Evolutionary conservation across 2,113 vertebrate genomes (phyloP).

Genomic region (Sceloporus undulatus): DNA sequence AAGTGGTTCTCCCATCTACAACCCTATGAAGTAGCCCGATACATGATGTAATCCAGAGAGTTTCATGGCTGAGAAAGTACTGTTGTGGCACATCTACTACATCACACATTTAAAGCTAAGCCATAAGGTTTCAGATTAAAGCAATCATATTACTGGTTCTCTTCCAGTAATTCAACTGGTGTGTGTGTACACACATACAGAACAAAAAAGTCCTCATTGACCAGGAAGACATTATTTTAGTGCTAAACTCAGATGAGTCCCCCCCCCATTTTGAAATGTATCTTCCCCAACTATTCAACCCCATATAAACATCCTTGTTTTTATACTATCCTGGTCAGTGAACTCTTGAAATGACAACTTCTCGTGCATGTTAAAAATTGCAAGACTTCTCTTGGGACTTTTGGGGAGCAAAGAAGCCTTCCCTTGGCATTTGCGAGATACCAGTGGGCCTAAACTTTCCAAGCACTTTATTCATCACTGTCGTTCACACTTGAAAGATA

Average conservation of each 20-base stretch:
- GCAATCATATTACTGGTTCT: background rate
- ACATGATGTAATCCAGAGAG: too few relatives aligned
- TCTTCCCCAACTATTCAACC: background rate
- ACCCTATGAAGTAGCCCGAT: background rate
- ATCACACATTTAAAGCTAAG: background rate
- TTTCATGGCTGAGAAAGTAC: background rate
- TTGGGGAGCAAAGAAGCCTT: accelerated
- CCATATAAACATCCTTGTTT: constrained; percentile 34
- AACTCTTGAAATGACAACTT: constrained; percentile 25
- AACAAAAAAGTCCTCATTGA: background rate
- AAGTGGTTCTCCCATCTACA: background rate
- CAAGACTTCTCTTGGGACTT: constrained; percentile 29
- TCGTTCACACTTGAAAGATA: background rate
- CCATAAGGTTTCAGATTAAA: background rate
- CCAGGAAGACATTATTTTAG: background rate
- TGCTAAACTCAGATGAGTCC: too few relatives aligned
- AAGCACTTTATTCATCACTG: accelerated
- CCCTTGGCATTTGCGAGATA: constrained; percentile 11
- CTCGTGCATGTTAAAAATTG: background rate
- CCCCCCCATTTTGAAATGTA: background rate
- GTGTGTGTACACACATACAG: background rate
- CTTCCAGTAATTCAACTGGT: background rate
- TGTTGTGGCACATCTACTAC: background rate
- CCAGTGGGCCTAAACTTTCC: background rate
- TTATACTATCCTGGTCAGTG: accelerated